Conservation (phyloP, 2,888 invertebrate species). For the Hemithea aestivaria region DNA sequence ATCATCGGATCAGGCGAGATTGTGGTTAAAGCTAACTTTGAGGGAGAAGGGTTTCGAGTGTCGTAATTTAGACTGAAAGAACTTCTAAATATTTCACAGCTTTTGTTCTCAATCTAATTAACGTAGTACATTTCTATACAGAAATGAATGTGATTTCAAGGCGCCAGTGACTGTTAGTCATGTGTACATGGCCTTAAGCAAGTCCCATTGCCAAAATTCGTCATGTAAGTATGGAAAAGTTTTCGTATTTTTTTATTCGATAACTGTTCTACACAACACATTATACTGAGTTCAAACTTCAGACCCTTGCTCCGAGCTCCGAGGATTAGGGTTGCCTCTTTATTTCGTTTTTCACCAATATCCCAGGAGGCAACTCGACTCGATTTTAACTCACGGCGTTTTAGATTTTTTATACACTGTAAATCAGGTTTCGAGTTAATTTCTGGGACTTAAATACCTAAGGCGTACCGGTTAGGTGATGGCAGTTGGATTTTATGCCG, state of each 20-base stretch:
- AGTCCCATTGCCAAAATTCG: no score
- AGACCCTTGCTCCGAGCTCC: conserved; percentile 33
- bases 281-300: neutral
- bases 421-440: conserved; percentile 40
- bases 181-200: no score
- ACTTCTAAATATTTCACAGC: no score
- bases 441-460: conserved; percentile 22
- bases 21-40: no score
- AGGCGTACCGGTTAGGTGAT: conserved; percentile 12
- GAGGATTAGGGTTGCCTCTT: conserved; percentile 45
- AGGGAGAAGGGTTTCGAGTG: no score
- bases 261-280: conserved; percentile 3
- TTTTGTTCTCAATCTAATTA: no score
- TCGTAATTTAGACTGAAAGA: no score
- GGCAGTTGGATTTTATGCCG: conserved; percentile 16
- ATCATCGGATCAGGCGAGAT: no score
- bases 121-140: no score
- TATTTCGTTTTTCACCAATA: conserved; percentile 36
- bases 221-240: no score
- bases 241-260: conserved; percentile 2
- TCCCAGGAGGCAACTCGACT: conserved; percentile 29
- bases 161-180: no score
- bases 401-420: conserved; percentile 33
- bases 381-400: conserved; percentile 19
- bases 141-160: no score